Evolutionary conservation across 2,113 vertebrate genomes (phyloP).

Genomic region (Pterocles burchelli): DNA sequence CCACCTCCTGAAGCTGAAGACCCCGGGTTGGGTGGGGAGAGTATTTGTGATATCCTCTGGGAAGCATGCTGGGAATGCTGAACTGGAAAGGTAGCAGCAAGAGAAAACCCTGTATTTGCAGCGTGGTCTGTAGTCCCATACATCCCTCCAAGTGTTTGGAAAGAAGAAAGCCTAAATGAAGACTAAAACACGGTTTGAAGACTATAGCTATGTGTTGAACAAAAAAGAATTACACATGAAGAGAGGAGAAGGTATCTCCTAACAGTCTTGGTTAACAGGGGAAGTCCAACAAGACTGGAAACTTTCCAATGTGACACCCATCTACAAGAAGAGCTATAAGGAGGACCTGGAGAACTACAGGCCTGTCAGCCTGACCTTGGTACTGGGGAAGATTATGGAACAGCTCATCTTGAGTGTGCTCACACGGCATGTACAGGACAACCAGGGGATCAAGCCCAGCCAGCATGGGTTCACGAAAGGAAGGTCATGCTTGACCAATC

Average conservation of each 20-base stretch:
- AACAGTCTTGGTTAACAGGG: too few species aligned
- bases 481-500: too few species aligned
- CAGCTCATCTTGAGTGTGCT: too few species aligned
- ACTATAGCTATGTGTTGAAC: not conserved
- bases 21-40: fast-evolving
- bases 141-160: not conserved
- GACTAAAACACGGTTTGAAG: not conserved
- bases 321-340: too few species aligned
- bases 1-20: not conserved
- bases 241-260: not conserved
- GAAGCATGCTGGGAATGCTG: not conserved
- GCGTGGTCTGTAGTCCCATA: not conserved
- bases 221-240: not conserved
- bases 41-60: not conserved
- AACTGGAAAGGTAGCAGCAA: not conserved
- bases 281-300: too few species aligned
- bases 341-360: too few species aligned
- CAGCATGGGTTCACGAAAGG: too few species aligned
- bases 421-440: too few species aligned
- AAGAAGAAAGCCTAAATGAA: not conserved
- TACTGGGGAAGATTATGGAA: too few species aligned
- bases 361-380: too few species aligned
- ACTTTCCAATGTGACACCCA: too few species aligned
- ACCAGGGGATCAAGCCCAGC: too few species aligned
- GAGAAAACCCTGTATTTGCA: not conserved